Conservation (phyloP, 2,797 vertebrate genomes). For the Pantherophis vulpinus region DNA sequence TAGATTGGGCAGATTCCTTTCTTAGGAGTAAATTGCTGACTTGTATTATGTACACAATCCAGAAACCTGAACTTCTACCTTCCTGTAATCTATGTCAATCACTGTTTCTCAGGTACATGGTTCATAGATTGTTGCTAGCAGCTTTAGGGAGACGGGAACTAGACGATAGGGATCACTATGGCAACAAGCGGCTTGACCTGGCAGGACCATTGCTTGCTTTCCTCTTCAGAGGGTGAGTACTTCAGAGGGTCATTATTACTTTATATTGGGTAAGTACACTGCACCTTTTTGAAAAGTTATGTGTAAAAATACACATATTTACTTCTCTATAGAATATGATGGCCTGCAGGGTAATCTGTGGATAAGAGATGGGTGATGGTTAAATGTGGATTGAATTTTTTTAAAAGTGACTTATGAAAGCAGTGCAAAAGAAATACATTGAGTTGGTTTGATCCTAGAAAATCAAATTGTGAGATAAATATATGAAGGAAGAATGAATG, state of each 20-base stretch:
- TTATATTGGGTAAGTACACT: background rate
- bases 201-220: conserved; percentile 94
- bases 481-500: background rate
- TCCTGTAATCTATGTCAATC: background rate
- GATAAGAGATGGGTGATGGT: background rate
- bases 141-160: conserved; percentile 92
- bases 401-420: background rate
- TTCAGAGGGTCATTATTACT: too few species aligned
- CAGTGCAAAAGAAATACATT: background rate
- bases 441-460: background rate
- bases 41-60: background rate
- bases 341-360: background rate
- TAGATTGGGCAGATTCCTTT: background rate
- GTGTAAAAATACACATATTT: background rate
- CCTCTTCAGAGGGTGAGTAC: conserved; percentile 90
- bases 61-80: background rate
- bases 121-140: conserved; percentile 90
- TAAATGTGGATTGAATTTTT: background rate
- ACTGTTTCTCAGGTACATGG: conserved; percentile 86
- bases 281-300: background rate
- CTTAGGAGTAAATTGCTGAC: background rate
- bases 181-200: conserved; percentile 97
- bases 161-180: conserved; percentile 98
- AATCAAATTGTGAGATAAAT: background rate
- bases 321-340: background rate